phyloP scores from a whole-genome alignment of 2,888 invertebrate species.

The Shargacucullia verbasci region DNA sequence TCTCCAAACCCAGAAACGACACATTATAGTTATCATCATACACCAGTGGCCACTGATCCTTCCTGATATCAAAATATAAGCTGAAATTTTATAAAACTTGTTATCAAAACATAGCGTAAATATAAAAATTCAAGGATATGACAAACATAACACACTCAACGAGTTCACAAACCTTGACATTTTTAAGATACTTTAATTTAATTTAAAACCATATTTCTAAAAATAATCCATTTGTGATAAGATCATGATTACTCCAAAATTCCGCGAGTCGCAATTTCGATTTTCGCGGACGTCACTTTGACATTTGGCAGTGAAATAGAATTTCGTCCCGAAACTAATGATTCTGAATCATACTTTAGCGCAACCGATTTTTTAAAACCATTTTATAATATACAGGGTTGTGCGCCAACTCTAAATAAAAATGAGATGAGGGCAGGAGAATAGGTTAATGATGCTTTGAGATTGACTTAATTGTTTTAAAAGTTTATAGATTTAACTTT shows the following conservation, averaged over 20 bases:
- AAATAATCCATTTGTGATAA: constrained; percentile 15
- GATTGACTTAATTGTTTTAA: too few relatives aligned
- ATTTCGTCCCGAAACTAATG: constrained; percentile 22
- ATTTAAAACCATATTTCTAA: constrained; percentile 9
- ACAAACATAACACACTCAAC: neutral
- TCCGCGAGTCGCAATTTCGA: constrained; percentile 43
- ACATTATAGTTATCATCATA: constrained; percentile 95
- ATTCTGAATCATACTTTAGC: too few relatives aligned
- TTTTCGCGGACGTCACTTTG: constrained; percentile 61
- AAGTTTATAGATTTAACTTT: too few relatives aligned
- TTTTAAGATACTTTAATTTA: constrained; percentile 18
- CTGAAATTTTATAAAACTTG: constrained; percentile 59
- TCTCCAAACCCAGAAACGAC: constrained; percentile 94
- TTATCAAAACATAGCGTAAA: constrained; percentile 6
- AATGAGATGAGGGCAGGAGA: too few relatives aligned
- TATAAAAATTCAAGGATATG: neutral
- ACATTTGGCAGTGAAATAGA: neutral
- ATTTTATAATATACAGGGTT: too few relatives aligned
- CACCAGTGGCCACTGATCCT: constrained; percentile 93
- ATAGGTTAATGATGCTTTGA: too few relatives aligned
- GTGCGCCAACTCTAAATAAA: too few relatives aligned
- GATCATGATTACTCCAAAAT: too few relatives aligned
- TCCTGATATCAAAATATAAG: constrained; percentile 87
- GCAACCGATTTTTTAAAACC: too few relatives aligned
- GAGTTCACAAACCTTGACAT: constrained; percentile 62